Evolutionary conservation across 2,113 vertebrate genomes (phyloP).

Genomic region (Apodemus speciosus): DNA sequence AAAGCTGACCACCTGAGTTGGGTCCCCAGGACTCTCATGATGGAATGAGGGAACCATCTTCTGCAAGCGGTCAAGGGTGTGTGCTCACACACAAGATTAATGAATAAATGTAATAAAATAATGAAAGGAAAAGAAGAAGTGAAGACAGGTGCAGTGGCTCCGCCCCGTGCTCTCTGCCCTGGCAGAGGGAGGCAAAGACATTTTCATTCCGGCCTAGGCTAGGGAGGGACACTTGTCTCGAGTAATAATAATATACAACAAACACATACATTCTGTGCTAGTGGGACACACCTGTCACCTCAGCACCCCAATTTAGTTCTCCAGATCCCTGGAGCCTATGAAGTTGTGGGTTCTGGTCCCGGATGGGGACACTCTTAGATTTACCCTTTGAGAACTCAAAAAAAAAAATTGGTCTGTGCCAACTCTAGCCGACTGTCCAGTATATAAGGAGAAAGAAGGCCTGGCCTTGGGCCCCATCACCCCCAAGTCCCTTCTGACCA

Average conservation of each 20-base stretch:
- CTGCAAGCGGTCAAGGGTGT: no score
- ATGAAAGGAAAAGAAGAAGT: background rate
- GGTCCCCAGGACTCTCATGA: background rate
- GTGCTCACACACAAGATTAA: background rate
- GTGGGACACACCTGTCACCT: background rate
- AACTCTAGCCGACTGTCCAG: background rate
- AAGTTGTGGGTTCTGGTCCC: background rate
- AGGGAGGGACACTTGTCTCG: background rate
- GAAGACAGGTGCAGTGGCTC: background rate
- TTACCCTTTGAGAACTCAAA: background rate
- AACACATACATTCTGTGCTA: background rate
- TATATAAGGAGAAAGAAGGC: background rate
- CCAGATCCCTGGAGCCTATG: background rate
- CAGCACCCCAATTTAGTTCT: background rate
- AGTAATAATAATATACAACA: background rate
- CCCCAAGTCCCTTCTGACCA: background rate
- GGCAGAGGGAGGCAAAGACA: background rate
- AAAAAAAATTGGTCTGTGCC: background rate
- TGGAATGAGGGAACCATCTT: background rate
- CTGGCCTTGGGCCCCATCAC: background rate
- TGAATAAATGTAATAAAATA: background rate
- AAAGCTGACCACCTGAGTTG: background rate
- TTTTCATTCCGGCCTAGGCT: background rate
- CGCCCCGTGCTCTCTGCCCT: background rate
- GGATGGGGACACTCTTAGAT: background rate